A percentile compares a stretch with the other conserved stretches of the same genome.
These are phyloP conservation scores for Lutjanus argentimaculatus DNA, from an alignment of 2,797 vertebrate species.

Conservation along the genomic window DNA sequence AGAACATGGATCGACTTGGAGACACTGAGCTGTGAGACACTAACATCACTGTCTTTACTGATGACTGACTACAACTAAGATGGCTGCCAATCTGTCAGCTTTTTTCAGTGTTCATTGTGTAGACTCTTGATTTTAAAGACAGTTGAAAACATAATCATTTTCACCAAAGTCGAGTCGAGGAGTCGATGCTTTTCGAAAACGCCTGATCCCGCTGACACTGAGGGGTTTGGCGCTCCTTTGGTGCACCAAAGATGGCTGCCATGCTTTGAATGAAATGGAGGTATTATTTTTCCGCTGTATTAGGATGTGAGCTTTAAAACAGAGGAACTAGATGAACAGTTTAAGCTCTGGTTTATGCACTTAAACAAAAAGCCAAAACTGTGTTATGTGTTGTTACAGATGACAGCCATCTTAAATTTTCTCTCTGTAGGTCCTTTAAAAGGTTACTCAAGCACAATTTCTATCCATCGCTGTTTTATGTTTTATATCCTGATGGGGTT, in stretches of 20 bases:
- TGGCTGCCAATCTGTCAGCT: constrained; percentile 45
- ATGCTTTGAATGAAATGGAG: neutral
- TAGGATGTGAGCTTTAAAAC: neutral
- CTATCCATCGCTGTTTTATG: neutral
- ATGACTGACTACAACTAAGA: constrained; percentile 38
- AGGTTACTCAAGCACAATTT: neutral
- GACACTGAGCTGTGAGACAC: constrained; percentile 96
- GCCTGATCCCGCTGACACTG: neutral
- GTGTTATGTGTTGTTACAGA: neutral
- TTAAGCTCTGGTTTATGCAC: neutral
- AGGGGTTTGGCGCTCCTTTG: neutral
- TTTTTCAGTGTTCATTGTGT: neutral
- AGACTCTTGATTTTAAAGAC: neutral
- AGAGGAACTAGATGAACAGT: neutral
- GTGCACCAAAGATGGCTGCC: constrained; percentile 3
- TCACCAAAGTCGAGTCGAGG: neutral
- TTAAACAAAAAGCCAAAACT: neutral
- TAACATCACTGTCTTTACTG: constrained; percentile 67
- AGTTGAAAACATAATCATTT: neutral
- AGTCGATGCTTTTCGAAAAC: neutral
- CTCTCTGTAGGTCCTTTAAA: constrained; percentile 1
- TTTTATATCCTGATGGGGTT: neutral
- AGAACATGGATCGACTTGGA: constrained; percentile 97
- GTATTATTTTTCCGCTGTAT: neutral
- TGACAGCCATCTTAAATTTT: constrained; percentile 32